These are phyloP conservation scores for Anastatus disparis DNA, from an alignment of 1,140 invertebrate genomes.

Conservation along the genomic window DNA sequence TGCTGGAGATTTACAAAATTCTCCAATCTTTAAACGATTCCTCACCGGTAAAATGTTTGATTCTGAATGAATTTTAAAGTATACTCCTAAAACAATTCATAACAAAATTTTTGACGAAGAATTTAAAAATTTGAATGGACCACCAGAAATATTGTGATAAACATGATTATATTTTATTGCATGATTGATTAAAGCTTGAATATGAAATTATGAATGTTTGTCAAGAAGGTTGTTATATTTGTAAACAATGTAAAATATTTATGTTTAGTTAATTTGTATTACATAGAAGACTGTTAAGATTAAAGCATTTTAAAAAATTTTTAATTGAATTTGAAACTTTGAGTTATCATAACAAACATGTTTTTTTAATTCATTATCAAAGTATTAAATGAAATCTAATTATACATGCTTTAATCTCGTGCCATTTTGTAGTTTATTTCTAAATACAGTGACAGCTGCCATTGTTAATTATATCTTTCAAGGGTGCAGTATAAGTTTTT, in stretches of 20 bases:
- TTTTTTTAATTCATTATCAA: background rate
- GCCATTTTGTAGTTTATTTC: background rate
- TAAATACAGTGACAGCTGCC: too few species aligned
- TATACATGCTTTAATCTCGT: too few species aligned
- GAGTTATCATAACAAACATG: too few species aligned
- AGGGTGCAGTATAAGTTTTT: background rate
- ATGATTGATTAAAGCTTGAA: background rate
- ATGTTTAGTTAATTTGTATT: slow-evolving; percentile 6
- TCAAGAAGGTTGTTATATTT: slow-evolving; percentile 4
- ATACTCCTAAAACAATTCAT: background rate
- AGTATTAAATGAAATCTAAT: background rate
- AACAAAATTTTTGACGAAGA: background rate
- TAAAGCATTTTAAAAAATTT: background rate
- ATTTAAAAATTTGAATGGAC: slow-evolving; percentile 23
- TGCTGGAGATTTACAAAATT: slow-evolving; percentile 45
- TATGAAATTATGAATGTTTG: background rate
- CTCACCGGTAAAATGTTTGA: slow-evolving; percentile 42
- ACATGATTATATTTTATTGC: background rate
- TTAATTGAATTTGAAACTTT: too few species aligned
- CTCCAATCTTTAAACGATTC: slow-evolving; percentile 47
- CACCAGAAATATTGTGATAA: slow-evolving; percentile 25
- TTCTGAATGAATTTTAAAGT: slow-evolving; percentile 12
- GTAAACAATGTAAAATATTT: background rate
- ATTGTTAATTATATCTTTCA: slow-evolving; percentile 1
- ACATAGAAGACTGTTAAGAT: slow-evolving; percentile 16